Evolutionary conservation across 64 coral and sea anemone genomes (phyloP), one percentile per base, ranked within the genome.

Genomic region (Catalaphyllia jardinei): DNA sequence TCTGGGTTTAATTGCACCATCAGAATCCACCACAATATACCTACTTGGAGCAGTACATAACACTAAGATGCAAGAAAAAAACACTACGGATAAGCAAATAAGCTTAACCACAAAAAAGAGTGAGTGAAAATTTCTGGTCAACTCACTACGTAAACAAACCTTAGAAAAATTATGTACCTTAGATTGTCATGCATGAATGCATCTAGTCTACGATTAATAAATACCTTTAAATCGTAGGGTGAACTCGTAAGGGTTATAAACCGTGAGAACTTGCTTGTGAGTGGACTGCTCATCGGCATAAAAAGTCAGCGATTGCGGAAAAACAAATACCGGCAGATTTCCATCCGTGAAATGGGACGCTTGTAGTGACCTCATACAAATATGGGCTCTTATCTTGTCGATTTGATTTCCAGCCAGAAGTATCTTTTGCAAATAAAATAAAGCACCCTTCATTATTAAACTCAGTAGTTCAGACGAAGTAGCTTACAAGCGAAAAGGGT

Each of bases 171-270:
- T n/a, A n/a, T n/a, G n/a, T n/a, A n/a, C n/a, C 3, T 0, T 10
- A 67, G 25, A 67, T 25, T 67, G 5, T 25, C 9, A n/a, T 65
- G 20, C 64, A 67, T 22, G 9, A 0, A 9, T 67, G 0, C 20
- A 25, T 1, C 35, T 50, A 76, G 8, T 49, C 33, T 76, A 12
- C 35, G 6, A 33, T 4, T 33, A 33, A 13, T 60, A 10, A 51
- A 51, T 88, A 98, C 97, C 97, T 99, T 99, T 99, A 81, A 99
- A 99, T 16, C 91, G 91, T 25, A 99, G 73, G 49, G 84, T 71
- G 95, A 99, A 99, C 60, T 92, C 90, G 87, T 99, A 99, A 52
- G 97, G 97, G 39, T 99, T 99, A 73, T 99, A 99, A n/a, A 99
- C 97, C 42, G 97, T 99, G 2, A 99, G 82, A 20, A 99, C 87